Percentiles rank a stretch among this genome's conserved stretches.
These are phyloP conservation scores for Boleophthalmus pectinirostris DNA, from an alignment of 2,113 vertebrate genomes.

Conservation along the genomic window DNA sequence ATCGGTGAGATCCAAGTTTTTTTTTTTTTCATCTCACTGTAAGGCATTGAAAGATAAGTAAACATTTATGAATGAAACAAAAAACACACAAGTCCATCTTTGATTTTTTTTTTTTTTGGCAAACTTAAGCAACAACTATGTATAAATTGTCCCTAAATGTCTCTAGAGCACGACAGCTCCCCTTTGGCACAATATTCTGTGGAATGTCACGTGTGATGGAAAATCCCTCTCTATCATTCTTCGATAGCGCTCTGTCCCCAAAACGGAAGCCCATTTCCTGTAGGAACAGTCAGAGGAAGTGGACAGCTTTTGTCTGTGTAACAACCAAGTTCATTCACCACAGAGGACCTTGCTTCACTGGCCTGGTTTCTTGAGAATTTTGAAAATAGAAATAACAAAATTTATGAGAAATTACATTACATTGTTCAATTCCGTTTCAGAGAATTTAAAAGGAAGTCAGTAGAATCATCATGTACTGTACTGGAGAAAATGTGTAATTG, in stretches of 20 bases:
- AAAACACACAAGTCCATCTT: not conserved
- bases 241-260: not conserved
- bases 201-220: conserved; percentile 21
- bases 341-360: conserved; percentile 15
- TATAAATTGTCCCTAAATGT: not conserved
- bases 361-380: not conserved
- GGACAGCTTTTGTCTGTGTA: conserved; percentile 46
- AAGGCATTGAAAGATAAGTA: not conserved
- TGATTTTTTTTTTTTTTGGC: too few relatives aligned
- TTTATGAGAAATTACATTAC: too few relatives aligned
- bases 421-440: too few relatives aligned
- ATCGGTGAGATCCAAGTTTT: too few relatives aligned
- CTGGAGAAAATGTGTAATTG: too few relatives aligned
- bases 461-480: not conserved
- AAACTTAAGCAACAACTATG: too few relatives aligned
- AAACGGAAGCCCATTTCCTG: conserved; percentile 64
- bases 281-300: conserved; percentile 62
- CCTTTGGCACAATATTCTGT: conserved; percentile 7
- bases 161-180: not conserved
- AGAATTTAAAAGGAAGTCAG: not conserved
- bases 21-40: not conserved
- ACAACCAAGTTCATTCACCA: conserved; percentile 36
- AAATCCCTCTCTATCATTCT: conserved; percentile 23
- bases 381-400: not conserved
- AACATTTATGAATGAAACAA: not conserved